phyloP scores from a whole-genome alignment of 2,888 invertebrate genomes.

The Heliconius hortense region DNA sequence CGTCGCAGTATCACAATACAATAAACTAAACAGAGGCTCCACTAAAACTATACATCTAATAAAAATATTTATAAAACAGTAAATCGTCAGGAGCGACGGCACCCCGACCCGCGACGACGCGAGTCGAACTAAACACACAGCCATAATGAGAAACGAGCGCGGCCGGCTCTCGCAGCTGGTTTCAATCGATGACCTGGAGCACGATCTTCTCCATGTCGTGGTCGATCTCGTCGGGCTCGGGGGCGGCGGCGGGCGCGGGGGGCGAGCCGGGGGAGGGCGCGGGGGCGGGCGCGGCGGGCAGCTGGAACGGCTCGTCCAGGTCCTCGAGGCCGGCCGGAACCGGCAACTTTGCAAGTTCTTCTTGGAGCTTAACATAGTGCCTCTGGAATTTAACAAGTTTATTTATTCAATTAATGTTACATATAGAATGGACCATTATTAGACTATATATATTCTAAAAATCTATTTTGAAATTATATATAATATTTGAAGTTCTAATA shows the following conservation, averaged over 20 bases:
- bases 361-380: slow-evolving; percentile 91
- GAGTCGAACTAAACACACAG: slow-evolving; percentile 19
- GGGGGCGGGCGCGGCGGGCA: slow-evolving; percentile 67
- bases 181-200: slow-evolving; percentile 78
- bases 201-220: slow-evolving; percentile 90
- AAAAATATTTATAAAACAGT: slow-evolving; percentile 67
- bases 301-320: slow-evolving; percentile 82
- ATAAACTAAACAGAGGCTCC: slow-evolving; percentile 72
- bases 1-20: slow-evolving; percentile 77
- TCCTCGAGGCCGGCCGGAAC: slow-evolving; percentile 89
- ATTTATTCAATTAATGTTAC: neutral
- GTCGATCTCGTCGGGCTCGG: slow-evolving; percentile 80
- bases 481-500: neutral
- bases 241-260: slow-evolving; percentile 54
- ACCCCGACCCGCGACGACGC: slow-evolving; percentile 1
- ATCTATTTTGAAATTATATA: no score
- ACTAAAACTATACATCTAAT: slow-evolving; percentile 63
- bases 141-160: slow-evolving; percentile 9
- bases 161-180: slow-evolving; percentile 6
- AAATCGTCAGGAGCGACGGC: slow-evolving; percentile 46
- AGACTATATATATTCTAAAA: no score
- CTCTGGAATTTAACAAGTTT: slow-evolving; percentile 74
- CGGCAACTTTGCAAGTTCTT: slow-evolving; percentile 91
- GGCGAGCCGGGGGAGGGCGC: slow-evolving; percentile 49
- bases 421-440: neutral